Base-by-base conservation (phyloP, 2,113 vertebrate species). In the Clarias batrachus region DNA sequence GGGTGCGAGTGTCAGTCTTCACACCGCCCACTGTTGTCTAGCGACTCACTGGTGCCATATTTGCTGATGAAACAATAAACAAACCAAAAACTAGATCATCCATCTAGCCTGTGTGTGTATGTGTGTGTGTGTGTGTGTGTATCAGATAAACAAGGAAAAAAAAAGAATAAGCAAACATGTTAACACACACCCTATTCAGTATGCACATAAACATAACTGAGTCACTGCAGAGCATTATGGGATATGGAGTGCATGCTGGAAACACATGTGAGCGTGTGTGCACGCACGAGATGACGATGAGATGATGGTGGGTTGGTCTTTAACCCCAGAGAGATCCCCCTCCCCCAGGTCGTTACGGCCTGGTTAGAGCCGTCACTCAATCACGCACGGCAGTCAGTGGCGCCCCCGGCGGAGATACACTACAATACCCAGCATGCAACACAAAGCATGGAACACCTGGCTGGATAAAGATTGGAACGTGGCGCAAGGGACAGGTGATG, bases 371-470 rank as follows among this genome's bases (percentile, higher is more conserved):
- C 27, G 76, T 77, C 84, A 85, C 6, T 85, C 73, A 79, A 23
- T n/a, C 37, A 30, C 12, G 6, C 77, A 71, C 74, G 85, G 81
- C 85, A 62, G 25, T 73, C 77, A 71, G 73, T 13, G 52, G 6
- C 62, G 54, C 48, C 85, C 57, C 85, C 60, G 6, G 56, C 37
- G 1, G 65, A 81, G 78, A 81, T 0, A 19, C 63, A 86, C 85
- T 86, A 86, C 85, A 86, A 86, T 86, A 65, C 52, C 85, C 85
- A 86, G 77, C 78, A 86, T 86, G 85, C 85, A 81, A 59, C 85
- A 86, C 78, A 71, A 73, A 86, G 65, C 65, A 78, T 30, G 14
- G 48, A 30, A 57, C 85, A 81, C 77, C 85, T 81, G 85, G 30
- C 27, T 19, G 0, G 56, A 23, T 8, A 54, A 23, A 77, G 59